Base-by-base conservation (phyloP, 2,888 invertebrate species). In the Drosophila helvetica region DNA sequence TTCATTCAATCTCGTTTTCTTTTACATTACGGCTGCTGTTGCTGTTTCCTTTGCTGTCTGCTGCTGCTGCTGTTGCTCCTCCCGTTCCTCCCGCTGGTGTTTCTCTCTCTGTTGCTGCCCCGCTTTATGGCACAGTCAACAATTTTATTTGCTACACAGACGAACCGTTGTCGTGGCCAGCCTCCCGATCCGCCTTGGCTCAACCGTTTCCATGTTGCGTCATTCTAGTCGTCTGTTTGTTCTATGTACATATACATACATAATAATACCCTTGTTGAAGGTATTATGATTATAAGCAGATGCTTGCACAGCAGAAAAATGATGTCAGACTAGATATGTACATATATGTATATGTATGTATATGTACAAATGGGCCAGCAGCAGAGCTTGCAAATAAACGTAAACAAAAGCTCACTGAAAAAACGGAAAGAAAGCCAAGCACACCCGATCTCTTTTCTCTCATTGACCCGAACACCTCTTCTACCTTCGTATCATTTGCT, bases 1-100 rank as follows among this genome's bases (percentile, higher is more conserved):
- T 77, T 62, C 65, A 77, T 81, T 86, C 79, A 81, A 79, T 84
- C 81, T 80, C 69, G 52, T 79, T 75, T 62, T 68, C 68, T 74
- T 54, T 60, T 53, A 52, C 76, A 66, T 66, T 66, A 66, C 65
- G 43, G 68, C 48, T 47, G 7, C 38, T 56, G 30, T 8, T 43
- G 9, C 38, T 56, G 30, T 8, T 43, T 9, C 48, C 30, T n/a
- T 27, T 48, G 15, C 42, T 27, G 12, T 12, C 25, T 25, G 25
- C 25, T 25, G 53, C 27, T 57, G 57, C 48, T 60, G 47, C n/a
- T 50, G n/a, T 17, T 42, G 25, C 25, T 22, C 15, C 33, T 27
- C 17, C 19, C 33, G 43, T 33, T 22, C 15, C 33, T 27, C 17
- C 19, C 33, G 43, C 25, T 50, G 53, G 27, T 42, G 43, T 61